Conservation (phyloP, 2,797 vertebrate genomes). For the Neosilurus mollespiculum region DNA sequence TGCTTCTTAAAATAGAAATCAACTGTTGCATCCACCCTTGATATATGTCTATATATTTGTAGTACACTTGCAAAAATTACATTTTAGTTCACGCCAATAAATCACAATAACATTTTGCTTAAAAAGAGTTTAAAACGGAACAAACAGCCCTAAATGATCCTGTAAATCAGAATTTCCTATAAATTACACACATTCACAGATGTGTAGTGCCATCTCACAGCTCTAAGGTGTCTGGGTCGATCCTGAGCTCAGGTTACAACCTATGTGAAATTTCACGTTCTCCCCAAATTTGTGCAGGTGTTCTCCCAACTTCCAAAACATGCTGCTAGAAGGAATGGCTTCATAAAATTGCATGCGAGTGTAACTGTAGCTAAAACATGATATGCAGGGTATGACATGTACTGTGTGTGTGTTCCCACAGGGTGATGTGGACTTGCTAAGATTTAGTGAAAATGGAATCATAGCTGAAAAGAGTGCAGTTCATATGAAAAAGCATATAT, state of each 20-base stretch:
- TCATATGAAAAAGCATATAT: neutral
- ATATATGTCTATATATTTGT: neutral
- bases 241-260: neutral
- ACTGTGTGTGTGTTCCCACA: constrained; percentile 16
- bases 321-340: neutral
- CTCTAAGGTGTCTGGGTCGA: neutral
- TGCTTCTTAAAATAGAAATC: neutral
- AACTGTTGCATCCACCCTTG: neutral
- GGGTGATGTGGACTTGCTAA: neutral
- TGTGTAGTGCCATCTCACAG: neutral
- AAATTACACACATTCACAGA: neutral
- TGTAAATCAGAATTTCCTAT: neutral
- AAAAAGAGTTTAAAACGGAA: neutral
- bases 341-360: neutral
- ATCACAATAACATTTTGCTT: neutral
- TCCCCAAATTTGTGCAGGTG: neutral
- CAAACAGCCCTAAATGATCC: neutral
- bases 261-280: neutral
- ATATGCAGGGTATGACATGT: neutral
- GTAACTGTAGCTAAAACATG: neutral
- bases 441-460: neutral
- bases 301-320: neutral
- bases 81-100: neutral
- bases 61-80: neutral
- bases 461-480: neutral